A percentile compares a stretch with the other conserved stretches of the same genome.
These are phyloP conservation scores for Sceloporus tristichus DNA, from an alignment of 2,113 vertebrate species.

Conservation along the genomic window DNA sequence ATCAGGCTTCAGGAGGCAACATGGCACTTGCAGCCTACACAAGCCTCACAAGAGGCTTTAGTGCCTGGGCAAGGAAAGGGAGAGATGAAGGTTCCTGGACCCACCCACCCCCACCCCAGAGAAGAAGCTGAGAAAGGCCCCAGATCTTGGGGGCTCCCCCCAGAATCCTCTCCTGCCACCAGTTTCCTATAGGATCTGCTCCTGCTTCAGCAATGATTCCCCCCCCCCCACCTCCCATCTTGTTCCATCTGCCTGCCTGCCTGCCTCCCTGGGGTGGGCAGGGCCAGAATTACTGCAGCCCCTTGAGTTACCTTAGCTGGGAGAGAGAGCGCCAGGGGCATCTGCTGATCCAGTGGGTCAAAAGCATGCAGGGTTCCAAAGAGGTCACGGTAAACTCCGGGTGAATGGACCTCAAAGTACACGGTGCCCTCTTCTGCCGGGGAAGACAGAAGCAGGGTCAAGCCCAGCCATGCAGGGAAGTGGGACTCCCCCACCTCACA, in stretches of 20 bases:
- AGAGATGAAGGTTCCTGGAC: not conserved
- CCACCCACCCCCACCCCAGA: too few species aligned
- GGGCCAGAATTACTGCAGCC: not conserved
- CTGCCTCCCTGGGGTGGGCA: not conserved
- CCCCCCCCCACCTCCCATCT: not conserved
- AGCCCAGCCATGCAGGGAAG: too few species aligned
- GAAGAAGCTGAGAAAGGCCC: not conserved
- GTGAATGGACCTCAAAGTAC: constrained; percentile 76
- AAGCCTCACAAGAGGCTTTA: fast-evolving
- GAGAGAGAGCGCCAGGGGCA: constrained; percentile 71
- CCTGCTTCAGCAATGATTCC: too few species aligned
- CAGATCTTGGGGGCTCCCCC: not conserved
- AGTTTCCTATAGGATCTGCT: not conserved
- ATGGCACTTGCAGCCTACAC: not conserved
- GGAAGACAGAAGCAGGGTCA: not conserved
- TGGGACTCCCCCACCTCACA: not conserved
- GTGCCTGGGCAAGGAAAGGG: not conserved
- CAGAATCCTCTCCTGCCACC: not conserved
- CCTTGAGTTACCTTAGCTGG: constrained; percentile 74
- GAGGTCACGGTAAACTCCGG: constrained; percentile 76
- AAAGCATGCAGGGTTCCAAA: constrained; percentile 78
- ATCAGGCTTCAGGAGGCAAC: not conserved
- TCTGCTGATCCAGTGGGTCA: constrained; percentile 70
- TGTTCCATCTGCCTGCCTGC: not conserved
- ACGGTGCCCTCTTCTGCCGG: constrained; percentile 73